These are phyloP conservation scores for Intellagama lesueurii DNA, from an alignment of 2,797 vertebrate species.

Conservation along the genomic window DNA sequence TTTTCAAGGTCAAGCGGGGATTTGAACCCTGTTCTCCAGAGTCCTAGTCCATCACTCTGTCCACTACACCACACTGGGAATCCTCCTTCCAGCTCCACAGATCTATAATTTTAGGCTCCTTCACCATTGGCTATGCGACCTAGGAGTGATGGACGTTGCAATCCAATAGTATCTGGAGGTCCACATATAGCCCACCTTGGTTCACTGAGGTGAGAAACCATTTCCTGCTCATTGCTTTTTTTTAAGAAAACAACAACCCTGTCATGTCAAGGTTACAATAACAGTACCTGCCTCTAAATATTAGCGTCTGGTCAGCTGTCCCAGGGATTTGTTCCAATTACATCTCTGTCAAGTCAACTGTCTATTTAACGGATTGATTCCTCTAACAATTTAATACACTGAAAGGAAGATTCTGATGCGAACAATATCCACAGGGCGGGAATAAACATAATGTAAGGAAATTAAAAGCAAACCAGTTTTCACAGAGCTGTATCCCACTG, in stretches of 20 bases:
- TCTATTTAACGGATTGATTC: conserved; percentile 27
- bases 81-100: too few relatives aligned
- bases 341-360: background rate
- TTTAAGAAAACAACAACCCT: background rate
- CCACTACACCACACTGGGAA: too few relatives aligned
- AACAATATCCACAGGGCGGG: conserved; percentile 13
- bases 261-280: background rate
- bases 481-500: conserved; percentile 8
- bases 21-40: too few relatives aligned
- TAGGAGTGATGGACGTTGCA: too few relatives aligned
- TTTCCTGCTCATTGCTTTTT: background rate
- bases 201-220: background rate
- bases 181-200: background rate
- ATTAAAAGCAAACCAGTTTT: conserved; percentile 22
- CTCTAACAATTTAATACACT: background rate
- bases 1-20: too few relatives aligned
- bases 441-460: conserved; percentile 25
- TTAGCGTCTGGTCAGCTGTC: background rate
- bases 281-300: background rate
- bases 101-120: too few relatives aligned
- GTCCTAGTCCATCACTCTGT: too few relatives aligned
- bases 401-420: conserved; percentile 3
- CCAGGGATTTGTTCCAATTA: conserved; percentile 4
- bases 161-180: too few relatives aligned
- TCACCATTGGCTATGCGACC: too few relatives aligned